Conservation (phyloP, 2,113 vertebrate species). For the Ctenodactylus gundi region DNA sequence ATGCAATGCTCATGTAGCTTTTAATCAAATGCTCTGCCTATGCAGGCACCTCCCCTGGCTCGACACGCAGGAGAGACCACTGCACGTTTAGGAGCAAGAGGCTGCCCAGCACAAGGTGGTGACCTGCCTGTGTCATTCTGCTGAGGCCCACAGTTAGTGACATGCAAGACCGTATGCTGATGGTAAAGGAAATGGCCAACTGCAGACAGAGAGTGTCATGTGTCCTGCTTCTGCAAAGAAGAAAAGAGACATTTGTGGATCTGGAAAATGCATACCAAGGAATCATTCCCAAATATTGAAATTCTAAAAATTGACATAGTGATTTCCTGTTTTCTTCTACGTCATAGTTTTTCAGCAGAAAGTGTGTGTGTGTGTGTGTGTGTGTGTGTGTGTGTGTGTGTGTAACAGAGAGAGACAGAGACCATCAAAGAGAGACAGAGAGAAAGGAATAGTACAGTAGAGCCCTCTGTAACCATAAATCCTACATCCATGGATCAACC, state of each 20-base stretch:
- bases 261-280: neutral
- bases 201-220: rapidly evolving
- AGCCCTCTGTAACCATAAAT: neutral
- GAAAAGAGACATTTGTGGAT: neutral
- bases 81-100: neutral
- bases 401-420: neutral
- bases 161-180: rapidly evolving
- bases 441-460: neutral
- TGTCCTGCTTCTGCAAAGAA: rapidly evolving
- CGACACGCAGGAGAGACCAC: neutral
- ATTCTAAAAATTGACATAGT: too few species aligned
- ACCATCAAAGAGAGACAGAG: neutral
- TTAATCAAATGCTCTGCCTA: neutral
- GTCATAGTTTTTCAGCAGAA: neutral
- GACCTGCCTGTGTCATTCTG: neutral
- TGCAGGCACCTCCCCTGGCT: neutral
- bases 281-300: too few species aligned
- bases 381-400: rapidly evolving
- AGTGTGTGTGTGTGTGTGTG: neutral
- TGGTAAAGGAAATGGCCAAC: neutral
- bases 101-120: neutral
- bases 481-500: neutral
- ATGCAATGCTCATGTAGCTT: neutral
- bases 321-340: neutral
- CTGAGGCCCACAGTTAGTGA: neutral